Evolutionary conservation across 1,140 invertebrate species (phyloP), one percentile per base, ranked within the genome.

Genomic region (Aporrectodea caliginosa): DNA sequence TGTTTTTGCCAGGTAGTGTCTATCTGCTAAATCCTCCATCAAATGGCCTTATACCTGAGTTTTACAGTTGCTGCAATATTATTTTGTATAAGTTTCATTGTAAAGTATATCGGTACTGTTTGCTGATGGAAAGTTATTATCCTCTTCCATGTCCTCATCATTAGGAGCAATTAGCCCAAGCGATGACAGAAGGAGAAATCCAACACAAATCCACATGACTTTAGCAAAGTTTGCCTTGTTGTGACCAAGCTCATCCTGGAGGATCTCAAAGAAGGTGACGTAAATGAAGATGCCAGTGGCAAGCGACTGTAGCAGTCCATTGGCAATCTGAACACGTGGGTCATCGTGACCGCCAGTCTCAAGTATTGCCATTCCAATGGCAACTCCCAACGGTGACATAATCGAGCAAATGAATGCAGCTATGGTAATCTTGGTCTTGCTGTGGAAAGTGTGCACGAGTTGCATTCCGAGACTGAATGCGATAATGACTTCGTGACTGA

Each of bases 211-310:
- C 80, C 82, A 86, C 14, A 87, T 68, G 0, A 86, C 75, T 79
- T 87, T 87, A 22, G 85, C 43, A 22, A 87, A 69, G n/a, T 84
- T 79, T 27, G 83, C 78, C 30, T 84, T 83, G n/a, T 79, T 35
- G 31, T 75, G 78, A 74, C 84, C 86, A 29, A 90, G 84, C 77
- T 90, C 89, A 80, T 89, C 85, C 14, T 89, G 95, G 31, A 98
- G 88, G 31, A 98, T 93, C 90, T 98, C 96, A 85, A 95, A 94
- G 35, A 96, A 94, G 0, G 94, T 95, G 69, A 97, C 94, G 87
- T 97, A 98, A 0, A 98, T 88, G 71, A 98, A 92, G 0, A 95
- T 97, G 69, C 96, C 96, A 69, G 93, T 94, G n/a, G 95, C 94
- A 35, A 97, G 83, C 27, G 90, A 91, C 83, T 91, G 90, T 22